Base-by-base conservation (phyloP, 2,113 vertebrate genomes). In the Origma solitaria region DNA sequence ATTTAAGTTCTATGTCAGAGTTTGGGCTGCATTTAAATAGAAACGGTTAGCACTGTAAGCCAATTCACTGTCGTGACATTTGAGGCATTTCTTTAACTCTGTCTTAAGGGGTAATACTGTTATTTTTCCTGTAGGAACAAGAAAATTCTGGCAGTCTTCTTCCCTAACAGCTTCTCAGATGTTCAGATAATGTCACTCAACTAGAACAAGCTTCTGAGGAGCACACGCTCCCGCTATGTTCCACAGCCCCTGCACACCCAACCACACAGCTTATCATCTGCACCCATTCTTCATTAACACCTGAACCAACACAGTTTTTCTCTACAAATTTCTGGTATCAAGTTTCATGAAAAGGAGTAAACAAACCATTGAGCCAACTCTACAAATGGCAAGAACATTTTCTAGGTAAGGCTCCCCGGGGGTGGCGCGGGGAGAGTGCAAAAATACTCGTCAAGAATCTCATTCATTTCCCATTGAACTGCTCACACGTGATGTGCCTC, bases 61-160 rank as follows among this genome's bases (percentile, higher is more conserved):
- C 89, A 92, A 45, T 49, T 92, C 73, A 47, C 65, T 22, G 53
- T 37, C 70, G 70, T 79, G 75, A 66, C 47, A 56, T 66, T 81
- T 31, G 38, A 93, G n/a, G 65, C 25, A 31, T 70, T 93, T 86
- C 70, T 96, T 69, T 78, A 70, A 80, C 76, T 91, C 80, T 76
- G 37, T 77, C 76, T 94, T 79, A 20, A 40, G 82, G 33, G 38
- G 40, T 53, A 80, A 61, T 23, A n/a, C 27, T 87, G 72, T 61
- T 82, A 79, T 77, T 94, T 88, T 85, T 88, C 84, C 70, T 91
- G 84, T 44, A 95, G 73, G 51, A 95, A 83, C 79, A 96, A 73
- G 62, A 90, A 80, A 58, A 66, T 69, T 78, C 92, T 86, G 90
- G 88, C 92, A 92, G 82, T n/a, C 37, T 73, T 58, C 50, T 42